Conservation (phyloP, 2,888 invertebrate genomes). For the Cephus nigrinus region DNA sequence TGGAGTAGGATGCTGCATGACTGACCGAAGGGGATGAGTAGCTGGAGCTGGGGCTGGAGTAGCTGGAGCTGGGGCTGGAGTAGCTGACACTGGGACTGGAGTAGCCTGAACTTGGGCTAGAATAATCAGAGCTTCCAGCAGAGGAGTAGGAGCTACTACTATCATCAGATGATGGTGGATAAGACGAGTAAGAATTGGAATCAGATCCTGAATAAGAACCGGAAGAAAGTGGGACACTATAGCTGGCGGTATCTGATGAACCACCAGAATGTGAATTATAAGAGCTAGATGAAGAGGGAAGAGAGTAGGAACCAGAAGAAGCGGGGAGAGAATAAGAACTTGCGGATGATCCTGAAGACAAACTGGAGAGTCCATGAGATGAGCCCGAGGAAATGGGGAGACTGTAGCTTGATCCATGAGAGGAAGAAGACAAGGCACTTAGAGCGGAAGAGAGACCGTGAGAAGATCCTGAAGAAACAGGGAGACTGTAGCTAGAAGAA, state of each 20-base stretch:
- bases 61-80: conserved; percentile 30
- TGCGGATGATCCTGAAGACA: conserved; percentile 24
- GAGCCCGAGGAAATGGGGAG: conserved; percentile 14
- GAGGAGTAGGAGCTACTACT: conserved; percentile 35
- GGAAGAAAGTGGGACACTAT: conserved; percentile 46
- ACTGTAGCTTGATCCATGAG: conserved; percentile 11
- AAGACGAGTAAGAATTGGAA: conserved; percentile 33
- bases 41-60: conserved; percentile 27
- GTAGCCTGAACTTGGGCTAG: conserved; percentile 28
- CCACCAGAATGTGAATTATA: conserved; percentile 41
- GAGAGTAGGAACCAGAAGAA: conserved; percentile 16
- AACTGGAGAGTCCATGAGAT: conserved; percentile 1
- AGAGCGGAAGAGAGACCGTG: conserved; percentile 29
- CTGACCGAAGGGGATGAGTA: conserved; percentile 31
- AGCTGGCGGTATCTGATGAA: conserved; percentile 48
- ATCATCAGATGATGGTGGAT: conserved; percentile 47
- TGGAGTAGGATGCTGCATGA: conserved; percentile 38
- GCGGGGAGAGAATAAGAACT: conserved; percentile 17
- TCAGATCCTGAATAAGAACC: conserved; percentile 29
- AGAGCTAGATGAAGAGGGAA: conserved; percentile 34
- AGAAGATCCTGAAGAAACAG: conserved; percentile 35
- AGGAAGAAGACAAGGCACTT: conserved; percentile 9
- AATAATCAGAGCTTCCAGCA: conserved; percentile 23
- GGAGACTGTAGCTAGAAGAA: conserved; percentile 31
- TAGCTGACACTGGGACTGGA: conserved; percentile 35